Percentiles rank a stretch among this genome's conserved stretches.
Evolutionary conservation across 1,140 invertebrate genomes (phyloP).

Genomic region (Melanaphis sacchari): DNA sequence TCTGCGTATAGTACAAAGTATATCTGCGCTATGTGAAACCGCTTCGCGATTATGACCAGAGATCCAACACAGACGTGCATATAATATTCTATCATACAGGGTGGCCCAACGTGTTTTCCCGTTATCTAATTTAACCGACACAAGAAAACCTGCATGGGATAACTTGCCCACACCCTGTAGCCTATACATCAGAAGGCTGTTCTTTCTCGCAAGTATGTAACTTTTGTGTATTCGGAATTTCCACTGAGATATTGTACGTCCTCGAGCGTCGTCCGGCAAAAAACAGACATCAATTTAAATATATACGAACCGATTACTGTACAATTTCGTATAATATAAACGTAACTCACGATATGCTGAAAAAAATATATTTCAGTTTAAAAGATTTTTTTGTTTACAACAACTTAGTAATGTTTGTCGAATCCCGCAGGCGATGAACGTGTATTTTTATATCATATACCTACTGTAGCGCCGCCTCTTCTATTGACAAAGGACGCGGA

Average conservation of each 20-base stretch:
- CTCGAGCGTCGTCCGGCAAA: neutral
- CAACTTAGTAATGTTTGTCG: neutral
- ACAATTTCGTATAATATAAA: neutral
- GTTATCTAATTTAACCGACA: neutral
- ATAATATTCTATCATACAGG: neutral
- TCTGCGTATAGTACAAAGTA: neutral
- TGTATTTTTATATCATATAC: neutral
- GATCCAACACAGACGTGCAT: neutral
- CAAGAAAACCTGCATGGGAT: neutral
- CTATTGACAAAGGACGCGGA: too few relatives aligned
- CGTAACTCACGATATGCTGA: neutral
- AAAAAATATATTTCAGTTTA: neutral
- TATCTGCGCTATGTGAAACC: neutral
- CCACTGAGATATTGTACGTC: neutral
- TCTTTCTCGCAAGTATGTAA: neutral
- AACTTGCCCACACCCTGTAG: too few relatives aligned
- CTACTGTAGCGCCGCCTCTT: neutral
- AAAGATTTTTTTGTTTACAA: neutral
- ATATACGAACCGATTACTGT: neutral
- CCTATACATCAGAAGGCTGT: neutral
- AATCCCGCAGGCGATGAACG: neutral
- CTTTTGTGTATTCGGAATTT: neutral
- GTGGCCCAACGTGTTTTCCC: neutral
- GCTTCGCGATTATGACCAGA: neutral
- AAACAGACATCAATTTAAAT: neutral